Percentiles rank a stretch among this genome's conserved stretches.
Conservation (phyloP, 2,113 vertebrate genomes). For the Regulus satrapa region DNA sequence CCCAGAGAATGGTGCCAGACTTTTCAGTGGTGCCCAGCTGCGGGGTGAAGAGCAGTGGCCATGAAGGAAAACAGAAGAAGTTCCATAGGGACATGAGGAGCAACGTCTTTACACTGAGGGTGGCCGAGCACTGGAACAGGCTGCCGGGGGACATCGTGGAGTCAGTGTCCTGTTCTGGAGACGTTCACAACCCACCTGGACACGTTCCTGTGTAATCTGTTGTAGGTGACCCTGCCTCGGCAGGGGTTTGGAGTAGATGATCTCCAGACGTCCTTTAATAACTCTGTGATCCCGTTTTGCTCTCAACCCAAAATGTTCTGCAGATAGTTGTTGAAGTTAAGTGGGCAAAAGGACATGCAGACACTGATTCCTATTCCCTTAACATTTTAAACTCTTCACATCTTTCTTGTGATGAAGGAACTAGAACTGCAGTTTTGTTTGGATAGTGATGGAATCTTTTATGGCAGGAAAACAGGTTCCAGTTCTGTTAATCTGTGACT, state of each 20-base stretch:
- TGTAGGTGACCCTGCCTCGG: not conserved
- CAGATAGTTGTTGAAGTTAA: rapidly evolving
- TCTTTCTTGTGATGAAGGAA: rapidly evolving
- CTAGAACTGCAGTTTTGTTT: not conserved
- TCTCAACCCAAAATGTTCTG: not conserved
- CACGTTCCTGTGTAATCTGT: not conserved
- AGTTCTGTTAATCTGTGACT: not conserved
- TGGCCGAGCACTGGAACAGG: not conserved
- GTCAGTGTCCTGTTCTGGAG: not conserved
- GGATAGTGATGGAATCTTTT: not conserved
- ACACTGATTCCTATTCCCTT: rapidly evolving
- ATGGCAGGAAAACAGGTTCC: not conserved
- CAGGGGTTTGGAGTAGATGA: not conserved
- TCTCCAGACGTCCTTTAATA: not conserved
- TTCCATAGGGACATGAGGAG: not conserved
- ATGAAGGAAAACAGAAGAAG: not conserved
- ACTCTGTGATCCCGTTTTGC: rapidly evolving
- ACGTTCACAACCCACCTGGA: not conserved
- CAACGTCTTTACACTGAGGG: not conserved
- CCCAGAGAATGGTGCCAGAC: not conserved
- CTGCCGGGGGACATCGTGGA: not conserved
- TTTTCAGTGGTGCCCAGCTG: too few species aligned
- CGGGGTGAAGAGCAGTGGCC: not conserved
- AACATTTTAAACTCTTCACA: not conserved
- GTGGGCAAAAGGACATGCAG: rapidly evolving